phyloP scores from a whole-genome alignment of 2,113 vertebrate species.

The Gallinago media region DNA sequence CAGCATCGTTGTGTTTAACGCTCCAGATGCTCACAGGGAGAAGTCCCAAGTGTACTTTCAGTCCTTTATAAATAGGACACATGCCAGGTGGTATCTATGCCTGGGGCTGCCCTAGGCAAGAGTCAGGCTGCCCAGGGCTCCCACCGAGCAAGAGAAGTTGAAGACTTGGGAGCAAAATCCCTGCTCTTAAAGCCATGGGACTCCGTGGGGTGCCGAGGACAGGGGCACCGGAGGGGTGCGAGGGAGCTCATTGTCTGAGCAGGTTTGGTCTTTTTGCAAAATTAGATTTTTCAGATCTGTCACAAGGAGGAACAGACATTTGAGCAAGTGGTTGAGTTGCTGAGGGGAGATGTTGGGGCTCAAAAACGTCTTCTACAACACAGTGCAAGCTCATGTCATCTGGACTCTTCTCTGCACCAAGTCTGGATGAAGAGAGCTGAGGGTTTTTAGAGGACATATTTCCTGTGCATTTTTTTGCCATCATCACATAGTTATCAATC shows the following conservation, averaged over 20 bases:
- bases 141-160: not conserved
- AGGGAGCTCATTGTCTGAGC: not conserved
- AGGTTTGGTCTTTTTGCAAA: not conserved
- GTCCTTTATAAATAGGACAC: not conserved
- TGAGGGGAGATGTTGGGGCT: not conserved
- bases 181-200: not conserved
- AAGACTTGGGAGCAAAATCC: not conserved
- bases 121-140: not conserved
- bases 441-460: not conserved
- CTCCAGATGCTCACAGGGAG: not conserved
- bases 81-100: not conserved
- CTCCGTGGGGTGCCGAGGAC: not conserved
- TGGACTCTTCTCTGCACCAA: not conserved
- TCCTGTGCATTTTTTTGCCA: not conserved
- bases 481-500: not conserved
- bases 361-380: not conserved
- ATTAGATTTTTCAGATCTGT: not conserved
- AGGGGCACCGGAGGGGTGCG: rapidly evolving
- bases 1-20: not conserved
- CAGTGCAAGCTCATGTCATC: not conserved
- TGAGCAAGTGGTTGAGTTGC: not conserved
- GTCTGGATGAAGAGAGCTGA: not conserved
- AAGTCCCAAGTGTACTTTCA: not conserved
- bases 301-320: not conserved
- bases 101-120: not conserved